Evolutionary conservation across 1,140 invertebrate genomes (phyloP).

Genomic region (Pachypsylla venusta): DNA sequence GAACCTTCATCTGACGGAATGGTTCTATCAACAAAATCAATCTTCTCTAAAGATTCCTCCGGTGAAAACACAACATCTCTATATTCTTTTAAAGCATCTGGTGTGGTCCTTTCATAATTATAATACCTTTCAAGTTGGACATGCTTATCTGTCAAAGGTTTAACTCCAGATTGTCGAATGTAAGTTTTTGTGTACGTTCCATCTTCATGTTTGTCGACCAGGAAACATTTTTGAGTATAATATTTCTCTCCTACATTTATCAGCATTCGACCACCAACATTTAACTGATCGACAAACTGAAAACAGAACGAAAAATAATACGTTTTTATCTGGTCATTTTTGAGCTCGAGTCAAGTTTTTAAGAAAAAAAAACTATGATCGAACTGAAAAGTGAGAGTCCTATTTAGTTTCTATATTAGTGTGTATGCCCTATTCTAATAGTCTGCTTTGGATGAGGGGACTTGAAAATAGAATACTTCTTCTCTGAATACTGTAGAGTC

Average conservation of each 20-base stretch:
- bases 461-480: too few relatives aligned
- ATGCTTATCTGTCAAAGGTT: constrained; percentile 1
- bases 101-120: background rate
- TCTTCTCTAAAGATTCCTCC: background rate
- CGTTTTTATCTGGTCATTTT: too few relatives aligned
- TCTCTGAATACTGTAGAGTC: too few relatives aligned
- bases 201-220: constrained; percentile 71
- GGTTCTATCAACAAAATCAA: background rate
- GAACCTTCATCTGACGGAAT: too few relatives aligned
- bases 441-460: too few relatives aligned
- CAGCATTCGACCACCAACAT: constrained; percentile 70
- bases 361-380: too few relatives aligned
- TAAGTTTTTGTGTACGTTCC: constrained; percentile 33
- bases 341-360: too few relatives aligned
- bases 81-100: background rate
- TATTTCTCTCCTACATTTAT: constrained; percentile 74
- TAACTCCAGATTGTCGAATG: background rate
- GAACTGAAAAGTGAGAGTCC: too few relatives aligned
- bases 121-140: background rate
- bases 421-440: too few relatives aligned
- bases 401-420: too few relatives aligned
- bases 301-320: background rate
- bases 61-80: constrained; percentile 4
- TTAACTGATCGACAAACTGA: constrained; percentile 45
- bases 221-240: constrained; percentile 59